These are phyloP conservation scores for Charaxes varanes DNA, from an alignment of 1,140 invertebrate species.

Conservation along the genomic window DNA sequence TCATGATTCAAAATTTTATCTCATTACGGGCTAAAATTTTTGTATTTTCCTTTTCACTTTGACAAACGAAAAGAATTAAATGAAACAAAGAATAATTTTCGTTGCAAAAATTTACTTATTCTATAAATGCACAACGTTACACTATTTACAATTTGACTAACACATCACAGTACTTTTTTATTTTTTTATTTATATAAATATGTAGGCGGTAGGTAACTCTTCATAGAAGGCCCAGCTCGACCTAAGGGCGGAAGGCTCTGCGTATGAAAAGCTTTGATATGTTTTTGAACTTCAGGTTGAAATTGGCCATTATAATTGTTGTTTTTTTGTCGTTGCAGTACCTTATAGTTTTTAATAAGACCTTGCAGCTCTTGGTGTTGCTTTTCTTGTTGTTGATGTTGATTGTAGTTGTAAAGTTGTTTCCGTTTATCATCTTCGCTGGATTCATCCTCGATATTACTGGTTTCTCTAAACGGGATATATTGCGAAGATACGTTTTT, in stretches of 20 bases:
- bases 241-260: conserved; percentile 51
- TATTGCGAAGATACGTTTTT: conserved; percentile 18
- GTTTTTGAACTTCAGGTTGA: conserved; percentile 29
- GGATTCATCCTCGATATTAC: conserved; percentile 14
- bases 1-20: conserved; percentile 10
- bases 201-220: conserved; percentile 56
- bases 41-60: not conserved
- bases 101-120: conserved; percentile 17
- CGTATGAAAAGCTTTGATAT: conserved; percentile 35
- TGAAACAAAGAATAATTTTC: not conserved
- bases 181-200: conserved; percentile 49
- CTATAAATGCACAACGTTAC: conserved; percentile 51
- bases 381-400: conserved; percentile 38
- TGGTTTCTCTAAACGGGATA: conserved; percentile 18
- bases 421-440: conserved; percentile 19
- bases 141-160: conserved; percentile 39
- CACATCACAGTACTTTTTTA: conserved; percentile 44
- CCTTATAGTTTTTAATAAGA: conserved; percentile 62
- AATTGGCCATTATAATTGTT: conserved; percentile 26
- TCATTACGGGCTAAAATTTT: conserved; percentile 1
- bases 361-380: conserved; percentile 46
- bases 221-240: conserved; percentile 57
- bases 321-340: conserved; percentile 47
- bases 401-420: conserved; percentile 19
- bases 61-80: not conserved